phyloP scores from a whole-genome alignment of 2,113 vertebrate species.

The Coryphaenoides rupestris region DNA sequence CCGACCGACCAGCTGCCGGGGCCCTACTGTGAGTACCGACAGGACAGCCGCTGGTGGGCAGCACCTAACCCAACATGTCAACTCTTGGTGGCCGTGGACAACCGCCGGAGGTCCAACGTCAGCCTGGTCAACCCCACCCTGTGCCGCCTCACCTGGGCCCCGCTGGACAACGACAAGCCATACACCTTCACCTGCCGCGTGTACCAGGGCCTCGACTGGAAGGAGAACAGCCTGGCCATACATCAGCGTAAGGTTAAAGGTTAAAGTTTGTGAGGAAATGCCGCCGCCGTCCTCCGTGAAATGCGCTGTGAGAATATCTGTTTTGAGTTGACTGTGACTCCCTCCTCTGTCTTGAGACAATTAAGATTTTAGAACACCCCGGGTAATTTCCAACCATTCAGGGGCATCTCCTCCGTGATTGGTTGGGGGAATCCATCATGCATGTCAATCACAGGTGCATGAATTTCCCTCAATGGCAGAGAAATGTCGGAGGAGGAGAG shows the following conservation, averaged over 20 bases:
- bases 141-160: slow-evolving; percentile 76
- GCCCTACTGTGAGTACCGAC: slow-evolving; percentile 76
- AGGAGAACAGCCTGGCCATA: slow-evolving; percentile 78
- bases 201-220: slow-evolving; percentile 69
- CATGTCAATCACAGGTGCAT: no score
- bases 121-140: slow-evolving; percentile 64
- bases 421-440: no score
- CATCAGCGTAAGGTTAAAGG: slow-evolving; percentile 65
- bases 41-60: slow-evolving; percentile 76
- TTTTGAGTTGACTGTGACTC: no score
- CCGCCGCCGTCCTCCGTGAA: no score
- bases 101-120: slow-evolving; percentile 71
- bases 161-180: slow-evolving; percentile 69
- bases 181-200: slow-evolving; percentile 78
- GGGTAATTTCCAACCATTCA: no score
- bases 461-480: no score
- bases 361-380: no score
- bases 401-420: no score
- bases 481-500: no score
- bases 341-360: no score
- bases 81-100: slow-evolving; percentile 64
- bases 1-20: slow-evolving; percentile 63
- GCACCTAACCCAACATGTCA: slow-evolving; percentile 68
- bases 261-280: no score
- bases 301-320: no score